phyloP scores from a whole-genome alignment of 2,888 invertebrate genomes.

The Cephus spinipes region DNA sequence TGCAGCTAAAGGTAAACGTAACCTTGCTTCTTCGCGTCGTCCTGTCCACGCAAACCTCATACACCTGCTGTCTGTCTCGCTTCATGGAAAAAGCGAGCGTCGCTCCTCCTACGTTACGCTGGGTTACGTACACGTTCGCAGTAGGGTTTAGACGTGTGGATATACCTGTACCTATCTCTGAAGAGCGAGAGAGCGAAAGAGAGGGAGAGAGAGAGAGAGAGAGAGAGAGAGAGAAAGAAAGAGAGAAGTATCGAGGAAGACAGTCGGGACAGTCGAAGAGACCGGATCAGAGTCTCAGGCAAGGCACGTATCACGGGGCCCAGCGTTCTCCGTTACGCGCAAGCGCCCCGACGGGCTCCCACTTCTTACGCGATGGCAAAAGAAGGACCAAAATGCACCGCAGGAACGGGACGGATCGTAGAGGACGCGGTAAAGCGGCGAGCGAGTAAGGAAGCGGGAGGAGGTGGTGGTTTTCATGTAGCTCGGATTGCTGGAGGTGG shows the following conservation, averaged over 20 bases:
- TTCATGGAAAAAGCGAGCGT: slow-evolving; percentile 32
- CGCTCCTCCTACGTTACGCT: neutral
- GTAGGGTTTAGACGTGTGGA: neutral
- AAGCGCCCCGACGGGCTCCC: slow-evolving; percentile 37
- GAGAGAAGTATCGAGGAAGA: slow-evolving; percentile 4
- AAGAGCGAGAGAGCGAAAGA: no score
- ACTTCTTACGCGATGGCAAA: slow-evolving; percentile 5
- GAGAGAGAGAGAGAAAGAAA: neutral
- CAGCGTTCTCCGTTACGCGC: slow-evolving; percentile 44
- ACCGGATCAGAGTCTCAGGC: slow-evolving; percentile 7
- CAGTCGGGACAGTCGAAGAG: neutral
- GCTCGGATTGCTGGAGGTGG: neutral
- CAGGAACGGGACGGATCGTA: slow-evolving; percentile 8
- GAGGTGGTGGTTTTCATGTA: neutral
- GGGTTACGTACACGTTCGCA: neutral
- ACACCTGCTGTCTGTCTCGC: slow-evolving; percentile 18
- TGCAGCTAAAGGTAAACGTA: slow-evolving; percentile 43
- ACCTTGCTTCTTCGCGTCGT: slow-evolving; percentile 40
- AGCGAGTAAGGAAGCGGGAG: slow-evolving; percentile 9
- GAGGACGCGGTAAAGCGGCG: slow-evolving; percentile 5
- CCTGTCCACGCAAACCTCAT: slow-evolving; percentile 20
- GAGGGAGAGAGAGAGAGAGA: neutral
- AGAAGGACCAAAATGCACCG: slow-evolving; percentile 27
- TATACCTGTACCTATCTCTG: neutral
- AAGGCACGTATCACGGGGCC: slow-evolving; percentile 11